Evolutionary conservation across 2,888 invertebrate genomes (phyloP), one percentile per base, ranked within the genome.

Genomic region (Papilio gigon): DNA sequence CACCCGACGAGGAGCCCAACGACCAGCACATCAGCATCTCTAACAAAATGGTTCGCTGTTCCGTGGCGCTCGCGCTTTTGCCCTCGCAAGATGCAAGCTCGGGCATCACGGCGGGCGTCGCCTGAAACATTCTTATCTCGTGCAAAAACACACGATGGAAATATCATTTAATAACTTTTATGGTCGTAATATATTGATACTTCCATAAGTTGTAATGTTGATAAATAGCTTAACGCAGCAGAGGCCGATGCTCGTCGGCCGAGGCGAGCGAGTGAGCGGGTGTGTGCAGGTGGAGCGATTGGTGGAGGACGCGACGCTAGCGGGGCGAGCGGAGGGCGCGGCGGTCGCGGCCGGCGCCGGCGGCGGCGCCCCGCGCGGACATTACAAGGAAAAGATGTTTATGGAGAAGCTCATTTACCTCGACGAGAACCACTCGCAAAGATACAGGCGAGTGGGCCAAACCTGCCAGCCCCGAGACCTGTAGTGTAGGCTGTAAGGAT

Each of bases 371-470:
- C 81, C 86, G 0, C 81, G 78, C 6, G 83, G 80, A 0, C 89
- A 89, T 70, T 84, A 79, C 74, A 87, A 84, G 42, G 91, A 91
- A 71, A 87, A 86, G 69, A 80, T 89, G 17, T 86, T 78, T 71
- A 85, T 88, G 71, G 90, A 92, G 69, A 88, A 87, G 67, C 84
- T 92, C 8, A 81, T 84, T 71, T 87, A 88, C 61, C 75, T 93
- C 76, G 93, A 93, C 71, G 93, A 93, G 20, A 85, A 76, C 25
- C 93, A 93, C 75, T 89, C 93, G 0, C 86, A 89, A 72, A 81
- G 83, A 72, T 86, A 83, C 66, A 93, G 93, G 84, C 88, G 76
- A 30, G 73, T 56, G 4, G 4, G 40, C 12, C 22, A 33, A 35
- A 35, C 4, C 11, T 3, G 11, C 33, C 33, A 35, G 8, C 33